Conservation (phyloP, 2,797 vertebrate species). For the Pyrocephalus nanus region DNA sequence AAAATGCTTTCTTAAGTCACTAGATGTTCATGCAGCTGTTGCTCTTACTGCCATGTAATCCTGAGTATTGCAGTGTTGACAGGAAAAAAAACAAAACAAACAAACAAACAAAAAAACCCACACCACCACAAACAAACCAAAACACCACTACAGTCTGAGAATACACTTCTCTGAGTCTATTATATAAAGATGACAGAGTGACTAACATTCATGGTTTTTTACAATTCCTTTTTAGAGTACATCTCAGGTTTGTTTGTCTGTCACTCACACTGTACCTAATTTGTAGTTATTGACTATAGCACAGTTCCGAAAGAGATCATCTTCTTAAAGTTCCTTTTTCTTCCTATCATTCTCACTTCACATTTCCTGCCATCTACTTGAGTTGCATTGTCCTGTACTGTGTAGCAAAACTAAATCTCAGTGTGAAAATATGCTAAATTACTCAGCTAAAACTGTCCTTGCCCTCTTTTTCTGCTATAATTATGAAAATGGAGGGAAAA, state of each 20-base stretch:
- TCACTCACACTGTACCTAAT: background rate
- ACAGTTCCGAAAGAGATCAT: background rate
- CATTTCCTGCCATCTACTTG: background rate
- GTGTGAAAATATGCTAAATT: background rate
- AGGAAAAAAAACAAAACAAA: background rate
- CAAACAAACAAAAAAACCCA: no score
- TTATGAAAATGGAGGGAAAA: constrained; percentile 5
- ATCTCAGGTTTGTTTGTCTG: background rate
- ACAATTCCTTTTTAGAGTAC: background rate
- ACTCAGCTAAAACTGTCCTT: background rate
- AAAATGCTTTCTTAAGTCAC: background rate
- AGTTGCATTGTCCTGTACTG: background rate
- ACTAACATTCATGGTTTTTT: background rate
- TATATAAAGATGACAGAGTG: background rate
- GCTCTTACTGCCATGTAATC: background rate
- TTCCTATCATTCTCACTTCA: background rate
- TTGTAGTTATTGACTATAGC: background rate
- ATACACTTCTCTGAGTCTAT: background rate
- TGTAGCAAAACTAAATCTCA: background rate
- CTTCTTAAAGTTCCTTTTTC: background rate
- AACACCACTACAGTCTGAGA: background rate
- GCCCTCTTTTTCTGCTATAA: background rate
- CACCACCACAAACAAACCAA: no score
- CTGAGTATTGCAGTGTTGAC: background rate
- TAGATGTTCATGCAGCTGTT: background rate